phyloP scores from a whole-genome alignment of 2,888 invertebrate genomes.

The Aspidiotus destructor region DNA sequence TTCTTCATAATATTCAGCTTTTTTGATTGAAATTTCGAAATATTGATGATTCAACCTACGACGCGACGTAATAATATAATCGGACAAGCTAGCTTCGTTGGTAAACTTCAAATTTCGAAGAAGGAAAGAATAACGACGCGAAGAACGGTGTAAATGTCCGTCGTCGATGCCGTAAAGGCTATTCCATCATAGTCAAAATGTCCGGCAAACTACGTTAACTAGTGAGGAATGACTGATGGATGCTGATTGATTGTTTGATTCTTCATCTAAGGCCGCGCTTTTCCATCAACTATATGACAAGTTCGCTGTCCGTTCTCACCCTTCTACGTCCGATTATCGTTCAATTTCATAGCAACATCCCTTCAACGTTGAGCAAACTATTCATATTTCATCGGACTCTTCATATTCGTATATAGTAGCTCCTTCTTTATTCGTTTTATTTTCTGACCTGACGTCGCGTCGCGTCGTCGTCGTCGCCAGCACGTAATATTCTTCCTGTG shows the following conservation, averaged over 20 bases:
- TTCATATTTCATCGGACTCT: constrained; percentile 24
- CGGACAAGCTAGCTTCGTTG: no score
- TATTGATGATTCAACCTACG: no score
- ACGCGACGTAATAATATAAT: no score
- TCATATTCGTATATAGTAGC: neutral
- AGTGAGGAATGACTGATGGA: constrained; percentile 31
- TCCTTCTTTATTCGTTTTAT: neutral
- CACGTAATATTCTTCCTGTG: no score
- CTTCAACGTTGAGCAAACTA: constrained; percentile 5
- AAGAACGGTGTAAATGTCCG: constrained; percentile 12
- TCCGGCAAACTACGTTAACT: constrained; percentile 30
- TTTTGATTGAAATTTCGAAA: no score
- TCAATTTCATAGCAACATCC: constrained; percentile 19
- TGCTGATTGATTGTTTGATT: constrained; percentile 32
- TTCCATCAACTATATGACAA: constrained; percentile 30
- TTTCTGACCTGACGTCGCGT: neutral
- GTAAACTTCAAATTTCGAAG: no score
- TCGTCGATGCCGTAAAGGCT: constrained; percentile 22
- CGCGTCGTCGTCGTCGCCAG: no score
- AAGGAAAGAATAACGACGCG: no score
- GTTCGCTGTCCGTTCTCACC: constrained; percentile 29
- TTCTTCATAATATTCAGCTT: no score
- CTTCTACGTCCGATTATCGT: constrained; percentile 16
- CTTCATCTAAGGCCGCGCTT: constrained; percentile 30
- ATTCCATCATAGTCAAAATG: constrained; percentile 32